Percentiles rank a stretch among this genome's conserved stretches.
These are phyloP conservation scores for Semotilus atromaculatus DNA, from an alignment of 2,797 vertebrate species.

Conservation along the genomic window DNA sequence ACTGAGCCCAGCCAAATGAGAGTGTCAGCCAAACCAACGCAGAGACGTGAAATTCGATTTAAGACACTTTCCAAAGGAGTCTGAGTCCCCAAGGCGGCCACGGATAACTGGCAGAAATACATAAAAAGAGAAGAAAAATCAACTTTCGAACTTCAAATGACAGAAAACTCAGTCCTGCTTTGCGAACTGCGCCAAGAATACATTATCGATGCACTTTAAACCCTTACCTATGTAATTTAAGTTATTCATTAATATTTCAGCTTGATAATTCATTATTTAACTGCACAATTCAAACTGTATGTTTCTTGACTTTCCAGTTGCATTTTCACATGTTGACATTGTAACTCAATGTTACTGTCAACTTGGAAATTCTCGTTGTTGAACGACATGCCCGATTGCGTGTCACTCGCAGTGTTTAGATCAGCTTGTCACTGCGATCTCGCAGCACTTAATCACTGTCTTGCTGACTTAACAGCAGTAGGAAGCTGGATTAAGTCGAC, in stretches of 20 bases:
- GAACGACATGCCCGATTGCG: not conserved
- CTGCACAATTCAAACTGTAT: conserved; percentile 3
- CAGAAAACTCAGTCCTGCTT: not conserved
- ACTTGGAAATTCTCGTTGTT: not conserved
- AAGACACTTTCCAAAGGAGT: conserved; percentile 48
- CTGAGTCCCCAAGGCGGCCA: conserved; percentile 34
- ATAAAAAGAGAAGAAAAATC: conserved; percentile 38
- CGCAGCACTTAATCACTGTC: conserved; percentile 23
- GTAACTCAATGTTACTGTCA: conserved; percentile 17
- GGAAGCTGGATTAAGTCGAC: conserved; percentile 5
- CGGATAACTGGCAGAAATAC: conserved; percentile 24
- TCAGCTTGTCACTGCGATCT: conserved; percentile 28
- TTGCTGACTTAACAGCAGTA: conserved; percentile 26
- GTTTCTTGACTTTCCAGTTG: not conserved
- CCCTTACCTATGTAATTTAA: conserved; percentile 15
- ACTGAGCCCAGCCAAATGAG: conserved; percentile 46
- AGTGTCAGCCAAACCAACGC: conserved; percentile 44
- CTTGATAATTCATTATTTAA: conserved; percentile 19
- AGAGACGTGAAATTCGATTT: conserved; percentile 58
- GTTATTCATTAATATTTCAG: conserved; percentile 20
- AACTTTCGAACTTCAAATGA: conserved; percentile 29
- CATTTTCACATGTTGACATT: conserved; percentile 18
- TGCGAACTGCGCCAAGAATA: not conserved
- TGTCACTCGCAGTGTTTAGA: conserved; percentile 24
- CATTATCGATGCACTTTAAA: conserved; percentile 40